These are phyloP conservation scores for Alloplasta piceator DNA, from an alignment of 2,888 invertebrate species.

Conservation along the genomic window DNA sequence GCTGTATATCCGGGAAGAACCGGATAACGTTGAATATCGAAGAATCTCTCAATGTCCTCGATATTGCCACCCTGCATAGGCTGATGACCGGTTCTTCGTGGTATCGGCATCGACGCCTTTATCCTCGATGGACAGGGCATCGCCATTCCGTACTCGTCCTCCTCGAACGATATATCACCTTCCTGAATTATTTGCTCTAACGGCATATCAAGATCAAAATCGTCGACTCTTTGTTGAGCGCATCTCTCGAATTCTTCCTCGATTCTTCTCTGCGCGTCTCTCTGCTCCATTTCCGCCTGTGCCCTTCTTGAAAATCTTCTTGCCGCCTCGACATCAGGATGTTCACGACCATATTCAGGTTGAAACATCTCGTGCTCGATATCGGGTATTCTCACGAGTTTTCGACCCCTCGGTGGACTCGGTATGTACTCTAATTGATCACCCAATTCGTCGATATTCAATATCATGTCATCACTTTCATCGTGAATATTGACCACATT, in stretches of 20 bases:
- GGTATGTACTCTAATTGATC: conserved; percentile 42
- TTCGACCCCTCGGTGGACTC: conserved; percentile 42
- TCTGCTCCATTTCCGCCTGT: conserved; percentile 40
- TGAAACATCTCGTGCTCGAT: conserved; percentile 64
- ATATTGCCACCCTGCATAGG: conserved; percentile 61
- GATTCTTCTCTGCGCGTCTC: conserved; percentile 60
- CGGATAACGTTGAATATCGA: conserved; percentile 72
- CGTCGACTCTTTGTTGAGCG: conserved; percentile 46
- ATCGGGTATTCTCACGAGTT: conserved; percentile 66
- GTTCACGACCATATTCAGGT: conserved; percentile 67
- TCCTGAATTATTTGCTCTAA: conserved; percentile 71
- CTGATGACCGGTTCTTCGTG: conserved; percentile 50
- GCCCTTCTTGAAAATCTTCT: conserved; percentile 66
- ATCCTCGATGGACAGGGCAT: conserved; percentile 68
- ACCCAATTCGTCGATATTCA: conserved; percentile 47
- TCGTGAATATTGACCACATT: conserved; percentile 71
- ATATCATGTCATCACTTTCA: conserved; percentile 50
- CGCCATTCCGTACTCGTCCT: conserved; percentile 67
- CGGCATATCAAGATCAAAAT: conserved; percentile 67
- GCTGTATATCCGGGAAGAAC: conserved; percentile 38
- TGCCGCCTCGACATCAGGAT: conserved; percentile 73
- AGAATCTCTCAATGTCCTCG: conserved; percentile 75
- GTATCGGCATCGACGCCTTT: conserved; percentile 66
- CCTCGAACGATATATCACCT: conserved; percentile 71
- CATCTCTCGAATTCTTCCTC: conserved; percentile 68